A percentile compares a stretch with the other conserved stretches of the same genome.
Evolutionary conservation across 2,113 vertebrate genomes (phyloP).

Genomic region (Eidolon helvum): DNA sequence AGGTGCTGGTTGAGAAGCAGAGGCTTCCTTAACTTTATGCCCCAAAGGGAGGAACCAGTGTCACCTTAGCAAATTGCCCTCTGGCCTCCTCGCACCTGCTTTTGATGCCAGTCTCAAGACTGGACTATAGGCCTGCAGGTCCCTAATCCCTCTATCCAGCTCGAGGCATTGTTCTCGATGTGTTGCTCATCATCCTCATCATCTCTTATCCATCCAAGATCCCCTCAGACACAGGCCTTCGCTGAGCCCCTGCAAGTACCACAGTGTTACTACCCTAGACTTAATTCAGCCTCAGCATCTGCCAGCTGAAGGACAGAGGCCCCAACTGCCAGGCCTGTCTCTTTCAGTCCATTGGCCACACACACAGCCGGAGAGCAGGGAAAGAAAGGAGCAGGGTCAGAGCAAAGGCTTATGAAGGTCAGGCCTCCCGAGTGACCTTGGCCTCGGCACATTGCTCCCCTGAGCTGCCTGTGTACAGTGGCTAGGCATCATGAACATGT

Average conservation of each 20-base stretch:
- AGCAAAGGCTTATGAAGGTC: neutral
- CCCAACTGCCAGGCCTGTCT: neutral
- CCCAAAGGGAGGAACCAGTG: neutral
- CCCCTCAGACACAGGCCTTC: neutral
- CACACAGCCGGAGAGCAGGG: neutral
- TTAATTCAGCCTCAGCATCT: neutral
- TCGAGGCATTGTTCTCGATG: neutral
- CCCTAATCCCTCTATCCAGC: neutral
- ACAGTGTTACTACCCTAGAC: neutral
- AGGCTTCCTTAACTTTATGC: neutral
- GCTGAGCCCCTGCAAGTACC: neutral
- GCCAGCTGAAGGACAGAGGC: neutral
- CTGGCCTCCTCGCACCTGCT: neutral
- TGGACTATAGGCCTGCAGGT: neutral
- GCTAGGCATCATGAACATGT: neutral
- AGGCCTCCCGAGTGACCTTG: neutral
- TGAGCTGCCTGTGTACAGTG: neutral
- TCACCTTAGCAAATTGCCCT: neutral
- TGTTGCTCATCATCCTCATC: neutral
- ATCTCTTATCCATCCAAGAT: neutral
- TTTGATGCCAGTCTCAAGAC: neutral
- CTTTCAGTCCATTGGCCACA: neutral
- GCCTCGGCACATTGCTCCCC: neutral
- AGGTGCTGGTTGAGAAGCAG: neutral
- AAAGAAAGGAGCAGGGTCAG: neutral